Base-by-base conservation (phyloP, 2,113 vertebrate species). In the Lota lota region DNA sequence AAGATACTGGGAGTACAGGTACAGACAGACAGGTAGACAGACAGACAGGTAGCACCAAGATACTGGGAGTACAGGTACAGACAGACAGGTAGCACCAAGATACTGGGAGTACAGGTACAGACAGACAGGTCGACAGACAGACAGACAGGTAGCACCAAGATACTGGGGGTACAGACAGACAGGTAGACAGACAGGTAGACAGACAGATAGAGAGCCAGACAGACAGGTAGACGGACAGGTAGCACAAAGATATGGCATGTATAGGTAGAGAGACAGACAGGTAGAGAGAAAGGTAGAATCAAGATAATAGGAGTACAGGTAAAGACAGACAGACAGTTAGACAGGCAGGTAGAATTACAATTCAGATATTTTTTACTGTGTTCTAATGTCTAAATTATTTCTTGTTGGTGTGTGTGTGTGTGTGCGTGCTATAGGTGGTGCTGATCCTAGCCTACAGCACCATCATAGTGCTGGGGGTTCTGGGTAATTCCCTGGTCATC, bases 401-500 rank as follows among this genome's bases (percentile, higher is more conserved):
- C 24, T 2, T 61, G 61, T 62, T 12, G 33, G 14, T 33, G 12
- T 62, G 24, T 28, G 22, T 33, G 24, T 28, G 22, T 61, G 22
- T 24, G 14, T 33, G 61, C 17, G 14, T 62, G 24, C 3, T 36
- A 16, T 12, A 89, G 78, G 92, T 97, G 68, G 79, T 96, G 54
- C 88, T 99, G 72, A 99, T 99, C 47, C 68, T 97, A 78, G 96
- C 97, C 58, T 99, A 99, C 79, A 96, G 94, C 72, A 93, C 92
- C 85, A 98, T 99, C 84, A 99, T 99, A 63, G 78, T 98, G 28
- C 90, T 98, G n/a, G 97, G 97, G 0, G 93, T 99, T 59, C 87
- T 95, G 0, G 96, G 97, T 19, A 99, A 99, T 79, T 96, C 95
- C 21, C 86, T 98, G 0, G 97, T 99, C 36, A 97, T 98, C 78